Evolutionary conservation across 2,797 vertebrate genomes (phyloP), one percentile per base, ranked within the genome.

Genomic region (Sus cebifrons): DNA sequence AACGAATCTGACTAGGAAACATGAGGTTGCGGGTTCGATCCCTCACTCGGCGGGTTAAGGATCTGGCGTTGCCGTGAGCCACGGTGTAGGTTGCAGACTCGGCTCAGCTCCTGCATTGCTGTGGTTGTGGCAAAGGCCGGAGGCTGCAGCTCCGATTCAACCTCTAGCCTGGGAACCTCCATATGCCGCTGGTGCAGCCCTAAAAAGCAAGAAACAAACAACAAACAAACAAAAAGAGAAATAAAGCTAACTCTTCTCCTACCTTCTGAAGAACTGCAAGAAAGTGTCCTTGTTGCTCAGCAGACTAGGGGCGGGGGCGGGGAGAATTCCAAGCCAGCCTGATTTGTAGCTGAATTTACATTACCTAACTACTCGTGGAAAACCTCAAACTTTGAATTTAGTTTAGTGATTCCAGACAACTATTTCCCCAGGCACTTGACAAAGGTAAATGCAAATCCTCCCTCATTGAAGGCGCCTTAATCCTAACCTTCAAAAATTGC

Each of bases 301-400:
- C 32, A 94, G 54, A 91, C 44, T 49, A 49, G 44, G 44, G 44
- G 20, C n/a, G 44, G 2, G 3, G 10, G 12, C 10, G 2, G 12
- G 16, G 3, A 25, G 74, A 15, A 49, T 54, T 73, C 49, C 40
- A 81, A 86, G 32, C 27, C 44, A 84, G 32, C 2, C 5, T 67
- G 44, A 85, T 96, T 93, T 93, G n/a, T 20, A 87, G 44, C 44
- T 40, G 86, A 67, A 73, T 86, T 89, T 89, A 58, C 7, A 60
- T 96, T 74, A 88, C n/a, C 10, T 88, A 79, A 17, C 29, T 81
- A 91, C 78, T 12, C n/a, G 92, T 70, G n/a, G 49, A 86, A 96
- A 96, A 67, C n/a, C 49, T 86, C 27, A 90, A 32, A n/a, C 15
- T 27, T 78, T 95, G 74, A 91, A 84, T 95, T 96, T 89, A 88